Evolutionary conservation across 2,113 vertebrate species (phyloP).

Genomic region (Bos indicus): DNA sequence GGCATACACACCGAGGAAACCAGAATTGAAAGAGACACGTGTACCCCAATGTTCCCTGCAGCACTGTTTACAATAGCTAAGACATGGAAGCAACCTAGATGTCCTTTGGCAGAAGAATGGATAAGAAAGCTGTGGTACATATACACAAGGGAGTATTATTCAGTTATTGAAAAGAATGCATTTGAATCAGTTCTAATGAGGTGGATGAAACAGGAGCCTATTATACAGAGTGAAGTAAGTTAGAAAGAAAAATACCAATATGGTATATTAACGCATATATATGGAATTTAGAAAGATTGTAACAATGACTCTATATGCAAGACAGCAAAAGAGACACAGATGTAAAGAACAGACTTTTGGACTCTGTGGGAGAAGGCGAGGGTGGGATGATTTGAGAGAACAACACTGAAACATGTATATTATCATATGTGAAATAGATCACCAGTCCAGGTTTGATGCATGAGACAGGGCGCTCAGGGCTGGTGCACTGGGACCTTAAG

Average conservation of each 20-base stretch:
- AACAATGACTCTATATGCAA: not conserved
- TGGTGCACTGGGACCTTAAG: not conserved
- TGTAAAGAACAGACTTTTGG: not conserved
- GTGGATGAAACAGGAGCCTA: not conserved
- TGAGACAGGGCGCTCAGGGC: not conserved
- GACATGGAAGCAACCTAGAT: not conserved
- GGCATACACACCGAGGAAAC: not conserved
- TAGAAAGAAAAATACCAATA: not conserved
- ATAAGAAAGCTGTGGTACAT: not conserved
- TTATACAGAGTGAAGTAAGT: not conserved
- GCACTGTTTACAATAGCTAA: not conserved
- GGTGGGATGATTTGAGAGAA: not conserved
- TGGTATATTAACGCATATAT: not conserved
- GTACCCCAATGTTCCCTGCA: not conserved
- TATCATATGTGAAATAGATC: not conserved
- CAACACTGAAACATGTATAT: not conserved
- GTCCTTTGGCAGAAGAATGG: accelerated
- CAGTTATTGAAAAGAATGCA: not conserved
- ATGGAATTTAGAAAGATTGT: not conserved
- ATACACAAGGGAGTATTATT: not conserved
- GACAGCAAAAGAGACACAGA: not conserved
- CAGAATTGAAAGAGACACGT: not conserved
- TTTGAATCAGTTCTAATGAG: not conserved
- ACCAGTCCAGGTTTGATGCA: not conserved
- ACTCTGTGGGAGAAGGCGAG: not conserved